Evolutionary conservation across 2,797 vertebrate genomes (phyloP).

Genomic region (Poeciliopsis turneri): DNA sequence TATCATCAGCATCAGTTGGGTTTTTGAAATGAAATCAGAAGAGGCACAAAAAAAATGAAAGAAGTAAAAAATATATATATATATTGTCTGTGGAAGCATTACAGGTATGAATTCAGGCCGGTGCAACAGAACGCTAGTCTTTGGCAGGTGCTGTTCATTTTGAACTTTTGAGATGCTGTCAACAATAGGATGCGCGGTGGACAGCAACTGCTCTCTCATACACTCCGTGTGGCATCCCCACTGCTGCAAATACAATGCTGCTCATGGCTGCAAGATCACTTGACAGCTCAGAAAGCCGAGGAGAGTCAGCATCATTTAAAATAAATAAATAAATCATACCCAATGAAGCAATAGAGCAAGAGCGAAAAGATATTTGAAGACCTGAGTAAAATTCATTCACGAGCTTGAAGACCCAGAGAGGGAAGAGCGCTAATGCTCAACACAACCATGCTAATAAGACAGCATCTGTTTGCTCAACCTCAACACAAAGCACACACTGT

Average conservation of each 20-base stretch:
- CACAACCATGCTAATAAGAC: conserved; percentile 43
- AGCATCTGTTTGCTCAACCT: conserved; percentile 68
- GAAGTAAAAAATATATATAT: not conserved
- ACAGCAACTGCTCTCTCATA: not conserved
- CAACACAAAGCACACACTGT: conserved; percentile 71
- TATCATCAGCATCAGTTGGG: too few relatives aligned
- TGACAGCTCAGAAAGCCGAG: not conserved
- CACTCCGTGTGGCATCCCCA: not conserved
- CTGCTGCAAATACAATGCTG: not conserved
- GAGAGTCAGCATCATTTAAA: not conserved
- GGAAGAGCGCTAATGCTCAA: conserved; percentile 30
- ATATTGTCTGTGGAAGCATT: not conserved
- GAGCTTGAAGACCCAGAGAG: conserved; percentile 33
- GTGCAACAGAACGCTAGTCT: too few relatives aligned
- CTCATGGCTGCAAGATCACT: not conserved
- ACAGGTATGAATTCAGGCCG: too few relatives aligned
- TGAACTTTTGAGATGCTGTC: too few relatives aligned
- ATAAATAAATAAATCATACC: not conserved
- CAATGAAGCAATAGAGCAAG: conserved; percentile 19
- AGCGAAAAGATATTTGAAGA: conserved; percentile 2
- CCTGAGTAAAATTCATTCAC: conserved; percentile 11
- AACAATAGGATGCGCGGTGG: too few relatives aligned
- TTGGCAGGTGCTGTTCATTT: too few relatives aligned
- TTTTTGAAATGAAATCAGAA: not conserved
- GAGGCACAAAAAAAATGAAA: not conserved